Evolutionary conservation across 53 echinoderm and acorn worm genomes (phyloP).

Genomic region (Paracentrotus lividus): DNA sequence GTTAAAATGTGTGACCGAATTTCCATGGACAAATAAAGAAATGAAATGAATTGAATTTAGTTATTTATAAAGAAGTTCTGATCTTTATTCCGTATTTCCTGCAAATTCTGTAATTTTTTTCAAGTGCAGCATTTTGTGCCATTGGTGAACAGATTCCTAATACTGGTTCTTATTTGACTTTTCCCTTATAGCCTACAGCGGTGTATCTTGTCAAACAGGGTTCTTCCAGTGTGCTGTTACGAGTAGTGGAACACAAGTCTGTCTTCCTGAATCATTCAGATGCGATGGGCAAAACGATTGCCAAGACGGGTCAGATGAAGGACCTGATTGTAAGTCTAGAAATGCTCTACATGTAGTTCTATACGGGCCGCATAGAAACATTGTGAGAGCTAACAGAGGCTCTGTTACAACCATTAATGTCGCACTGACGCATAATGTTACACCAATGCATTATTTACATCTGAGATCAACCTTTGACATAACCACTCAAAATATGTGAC

Average conservation of each 20-base stretch:
- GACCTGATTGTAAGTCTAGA: conserved; percentile 61
- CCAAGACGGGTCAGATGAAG: conserved; percentile 77
- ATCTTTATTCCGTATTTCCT: background rate
- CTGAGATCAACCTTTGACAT: too few species aligned
- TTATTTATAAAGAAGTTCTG: background rate
- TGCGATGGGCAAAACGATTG: conserved; percentile 79
- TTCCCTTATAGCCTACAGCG: conserved; percentile 39
- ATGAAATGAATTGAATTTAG: too few species aligned
- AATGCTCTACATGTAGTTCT: too few species aligned
- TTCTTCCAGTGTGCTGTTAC: conserved; percentile 78
- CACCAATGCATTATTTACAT: too few species aligned
- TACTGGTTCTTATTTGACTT: background rate
- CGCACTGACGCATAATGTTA: too few species aligned
- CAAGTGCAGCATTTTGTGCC: background rate
- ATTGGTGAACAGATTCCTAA: background rate
- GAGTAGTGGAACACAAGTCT: conserved; percentile 64
- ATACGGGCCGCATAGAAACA: too few species aligned
- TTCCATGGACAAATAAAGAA: too few species aligned
- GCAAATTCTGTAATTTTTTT: background rate
- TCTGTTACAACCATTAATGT: too few species aligned
- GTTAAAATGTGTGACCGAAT: too few species aligned
- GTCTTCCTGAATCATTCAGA: conserved; percentile 72
- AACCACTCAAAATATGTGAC: too few species aligned
- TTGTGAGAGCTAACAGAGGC: too few species aligned
- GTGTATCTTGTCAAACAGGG: conserved; percentile 65